Evolutionary conservation across 2,888 invertebrate species (phyloP), one percentile per base, ranked within the genome.

Genomic region (Scaptomyza caliginosa): DNA sequence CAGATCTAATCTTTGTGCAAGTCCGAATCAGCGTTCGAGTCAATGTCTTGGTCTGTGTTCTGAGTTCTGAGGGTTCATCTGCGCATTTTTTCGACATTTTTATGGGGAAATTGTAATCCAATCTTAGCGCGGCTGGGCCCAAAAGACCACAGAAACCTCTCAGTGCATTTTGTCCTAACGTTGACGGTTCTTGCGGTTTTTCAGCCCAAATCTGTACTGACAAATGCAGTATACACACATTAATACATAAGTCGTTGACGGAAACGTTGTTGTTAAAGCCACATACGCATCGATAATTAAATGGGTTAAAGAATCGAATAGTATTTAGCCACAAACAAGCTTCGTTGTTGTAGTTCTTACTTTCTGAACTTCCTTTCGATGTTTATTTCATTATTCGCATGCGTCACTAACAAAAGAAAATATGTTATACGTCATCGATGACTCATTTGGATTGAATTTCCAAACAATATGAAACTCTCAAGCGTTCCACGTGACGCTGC

Each of bases 21-120:
- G 73, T 67, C 55, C 54, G 49, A 49, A 39, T 32, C 43, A 17
- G 17, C 43, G 26, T 17, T 26, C 17, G 26, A 17, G 32, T 32
- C 13, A 32, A 32, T 13, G 32, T n/a, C 32, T 3, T 6, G 2
- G 26, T 43, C 11, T 16, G 24, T 0, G 26, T 16, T 42, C 13
- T 23, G 13, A 13, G 23, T 45, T 8, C 48, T 34, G 60, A 76
- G 77, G 73, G 64, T 64, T 73, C 64, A 65, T 60, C 60, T 62
- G 65, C 40, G 67, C 67, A 67, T 63, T 59, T 75, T 80, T 85
- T 85, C 67, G 86, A 82, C 81, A 86, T 86, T 82, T 82, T 82
- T 82, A 82, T 82, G 81, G 80, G 83, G 81, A 82, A 82, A 82
- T 80, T 82, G 86, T 86, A 82, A 82, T 77, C 83, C 83, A 82